Evolutionary conservation across 2,888 invertebrate species (phyloP), one percentile per base, ranked within the genome.

Genomic region (Sphinx pinastri): DNA sequence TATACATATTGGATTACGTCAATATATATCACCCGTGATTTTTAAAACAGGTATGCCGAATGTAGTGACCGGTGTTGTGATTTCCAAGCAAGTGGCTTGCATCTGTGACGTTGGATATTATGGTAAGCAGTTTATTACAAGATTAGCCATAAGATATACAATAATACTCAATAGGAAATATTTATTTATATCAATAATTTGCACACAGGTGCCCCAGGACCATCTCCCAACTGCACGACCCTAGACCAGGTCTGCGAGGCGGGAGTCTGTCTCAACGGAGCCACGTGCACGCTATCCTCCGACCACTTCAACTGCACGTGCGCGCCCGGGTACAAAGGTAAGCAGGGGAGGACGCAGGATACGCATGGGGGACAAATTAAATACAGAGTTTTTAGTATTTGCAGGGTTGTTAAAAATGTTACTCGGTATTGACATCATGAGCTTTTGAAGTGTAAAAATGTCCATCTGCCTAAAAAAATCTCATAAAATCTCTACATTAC

Each of bases 261-360:
- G 59, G 95, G 95, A 84, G 97, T 96, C 58, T 98, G 98, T 82
- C 94, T 94, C 74, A 96, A 97, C 88, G 97, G 97, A 0, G 98
- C 96, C 71, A 95, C 95, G n/a, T 98, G 97, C 89, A 81, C 93
- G 74, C 91, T 89, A 68, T 93, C 93, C 52, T 68, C 79, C 70
- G 94, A 93, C 87, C 91, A 94, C 74, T 95, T 96, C 88, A 96
- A 96, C 87, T 97, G 97, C 88, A 92, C 95, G 68, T 97, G 97
- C 84, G 94, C 95, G 19, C 94, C 95, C 3, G 96, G 96, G 0
- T 97, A 95, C 92, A 95, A 94, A 88, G 97, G 97, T 96, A 90
- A 82, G 83, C 19, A 14, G 49, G 55, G 19, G 19, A 19, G 55
- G 55, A 55, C 19, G 19, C 55, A 11, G 11, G 10, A 11, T 0